phyloP scores from a whole-genome alignment of 2,797 vertebrate species.

The Coreius guichenoti region DNA sequence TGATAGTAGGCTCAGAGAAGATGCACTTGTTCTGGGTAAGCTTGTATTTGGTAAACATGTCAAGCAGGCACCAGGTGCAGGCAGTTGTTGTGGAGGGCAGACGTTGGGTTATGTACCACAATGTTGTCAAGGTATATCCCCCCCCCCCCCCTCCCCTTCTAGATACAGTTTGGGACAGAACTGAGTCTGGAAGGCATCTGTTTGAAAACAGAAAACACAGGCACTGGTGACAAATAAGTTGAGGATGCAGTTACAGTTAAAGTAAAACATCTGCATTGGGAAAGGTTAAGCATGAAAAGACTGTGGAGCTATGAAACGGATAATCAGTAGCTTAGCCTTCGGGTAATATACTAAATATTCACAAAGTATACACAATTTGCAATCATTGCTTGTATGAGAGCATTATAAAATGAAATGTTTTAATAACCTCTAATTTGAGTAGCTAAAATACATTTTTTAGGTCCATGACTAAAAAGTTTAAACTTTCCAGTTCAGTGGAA shows the following conservation, averaged over 20 bases:
- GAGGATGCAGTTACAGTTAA: neutral
- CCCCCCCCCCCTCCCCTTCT: constrained; percentile 1
- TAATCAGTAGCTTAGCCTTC: neutral
- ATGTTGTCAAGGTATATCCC: constrained; percentile 15
- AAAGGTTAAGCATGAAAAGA: neutral
- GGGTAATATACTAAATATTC: neutral
- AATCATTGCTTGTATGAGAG: neutral
- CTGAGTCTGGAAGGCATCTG: constrained; percentile 11
- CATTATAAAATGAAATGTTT: too few species aligned
- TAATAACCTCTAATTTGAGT: neutral
- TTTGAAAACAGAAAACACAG: neutral
- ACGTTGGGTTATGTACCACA: neutral
- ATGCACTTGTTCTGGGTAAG: constrained; percentile 20
- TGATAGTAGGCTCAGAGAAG: constrained; percentile 10
- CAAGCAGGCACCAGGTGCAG: constrained; percentile 26
- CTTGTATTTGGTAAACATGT: constrained; percentile 43
- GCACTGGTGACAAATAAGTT: constrained; percentile 5
- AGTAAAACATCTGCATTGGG: neutral
- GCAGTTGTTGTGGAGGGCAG: neutral
- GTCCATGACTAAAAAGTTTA: neutral
- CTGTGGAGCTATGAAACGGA: neutral
- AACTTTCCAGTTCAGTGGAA: neutral
- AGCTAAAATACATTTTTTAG: neutral
- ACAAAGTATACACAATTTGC: neutral
- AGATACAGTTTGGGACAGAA: constrained; percentile 26